A percentile compares a stretch with the other conserved stretches of the same genome.
Evolutionary conservation across 2,113 vertebrate species (phyloP).

Genomic region (Sinosuthora webbiana): DNA sequence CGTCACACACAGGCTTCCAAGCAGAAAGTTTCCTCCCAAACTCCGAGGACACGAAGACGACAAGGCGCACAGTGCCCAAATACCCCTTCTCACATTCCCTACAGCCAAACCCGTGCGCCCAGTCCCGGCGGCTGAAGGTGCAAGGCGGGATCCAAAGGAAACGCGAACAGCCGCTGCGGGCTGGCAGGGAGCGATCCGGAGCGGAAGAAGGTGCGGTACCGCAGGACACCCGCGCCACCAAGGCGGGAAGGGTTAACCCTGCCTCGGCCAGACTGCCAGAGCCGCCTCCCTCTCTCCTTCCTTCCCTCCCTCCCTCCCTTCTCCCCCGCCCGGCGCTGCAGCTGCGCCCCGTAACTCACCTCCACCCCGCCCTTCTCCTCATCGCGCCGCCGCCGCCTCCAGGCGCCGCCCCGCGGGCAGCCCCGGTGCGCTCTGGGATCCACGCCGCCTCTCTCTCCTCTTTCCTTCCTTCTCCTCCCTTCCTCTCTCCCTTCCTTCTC

Average conservation of each 20-base stretch:
- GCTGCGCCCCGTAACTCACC: conserved; percentile 4
- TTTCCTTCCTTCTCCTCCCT: background rate
- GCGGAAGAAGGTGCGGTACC: background rate
- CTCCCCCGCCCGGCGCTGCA: background rate
- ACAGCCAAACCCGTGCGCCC: accelerated
- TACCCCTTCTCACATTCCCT: accelerated
- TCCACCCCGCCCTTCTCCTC: background rate
- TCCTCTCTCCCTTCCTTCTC: background rate
- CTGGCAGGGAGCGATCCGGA: background rate
- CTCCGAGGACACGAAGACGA: background rate
- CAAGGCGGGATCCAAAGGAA: background rate
- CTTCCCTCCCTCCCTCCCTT: too few relatives aligned
- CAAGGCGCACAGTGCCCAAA: accelerated
- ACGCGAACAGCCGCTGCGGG: background rate
- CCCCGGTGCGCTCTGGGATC: background rate
- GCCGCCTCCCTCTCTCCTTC: background rate
- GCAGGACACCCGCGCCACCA: background rate
- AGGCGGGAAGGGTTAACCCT: background rate
- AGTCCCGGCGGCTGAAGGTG: background rate
- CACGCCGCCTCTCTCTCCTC: background rate
- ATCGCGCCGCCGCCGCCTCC: background rate
- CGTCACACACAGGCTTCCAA: background rate
- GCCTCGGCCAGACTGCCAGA: background rate
- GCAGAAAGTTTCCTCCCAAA: background rate
- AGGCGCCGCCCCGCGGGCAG: background rate